A percentile compares a stretch with the other conserved stretches of the same genome.
phyloP scores from a whole-genome alignment of 2,888 invertebrate species.

The Callyntrura sp. region DNA sequence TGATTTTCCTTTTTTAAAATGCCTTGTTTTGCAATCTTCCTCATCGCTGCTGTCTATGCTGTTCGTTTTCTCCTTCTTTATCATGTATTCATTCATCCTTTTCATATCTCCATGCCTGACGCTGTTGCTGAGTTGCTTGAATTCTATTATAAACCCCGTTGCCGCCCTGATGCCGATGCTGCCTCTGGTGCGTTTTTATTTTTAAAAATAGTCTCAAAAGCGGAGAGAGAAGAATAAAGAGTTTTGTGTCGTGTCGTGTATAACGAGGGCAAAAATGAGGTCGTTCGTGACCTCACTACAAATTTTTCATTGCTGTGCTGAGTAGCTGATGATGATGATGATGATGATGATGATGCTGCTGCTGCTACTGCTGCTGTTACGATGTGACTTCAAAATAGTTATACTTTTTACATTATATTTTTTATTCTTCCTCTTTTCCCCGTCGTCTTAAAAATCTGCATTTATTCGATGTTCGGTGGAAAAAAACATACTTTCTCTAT shows the following conservation, averaged over 20 bases:
- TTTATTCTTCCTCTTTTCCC: slow-evolving; percentile 44
- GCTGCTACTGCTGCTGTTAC: neutral
- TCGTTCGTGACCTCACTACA: slow-evolving; percentile 77
- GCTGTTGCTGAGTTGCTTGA: slow-evolving; percentile 64
- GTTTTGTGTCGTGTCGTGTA: slow-evolving; percentile 72
- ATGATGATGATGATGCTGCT: neutral
- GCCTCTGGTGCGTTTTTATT: no score
- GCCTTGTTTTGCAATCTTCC: slow-evolving; percentile 65
- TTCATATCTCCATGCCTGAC: slow-evolving; percentile 63
- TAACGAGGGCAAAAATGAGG: slow-evolving; percentile 78
- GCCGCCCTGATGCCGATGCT: neutral
- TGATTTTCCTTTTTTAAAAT: slow-evolving; percentile 71
- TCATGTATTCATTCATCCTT: slow-evolving; percentile 66
- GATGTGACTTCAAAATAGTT: slow-evolving; percentile 11
- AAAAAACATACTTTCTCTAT: slow-evolving; percentile 40
- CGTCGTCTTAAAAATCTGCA: slow-evolving; percentile 45
- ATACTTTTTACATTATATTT: slow-evolving; percentile 19
- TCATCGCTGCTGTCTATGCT: neutral
- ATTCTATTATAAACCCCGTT: slow-evolving; percentile 35
- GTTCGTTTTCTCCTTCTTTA: slow-evolving; percentile 41
- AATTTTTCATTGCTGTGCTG: slow-evolving; percentile 53
- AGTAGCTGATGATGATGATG: no score
- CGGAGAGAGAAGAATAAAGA: slow-evolving; percentile 34
- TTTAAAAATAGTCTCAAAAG: slow-evolving; percentile 2
- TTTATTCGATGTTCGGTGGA: slow-evolving; percentile 14